Conservation (phyloP, 2,113 vertebrate genomes). For the Leptobrachium leishanense region DNA sequence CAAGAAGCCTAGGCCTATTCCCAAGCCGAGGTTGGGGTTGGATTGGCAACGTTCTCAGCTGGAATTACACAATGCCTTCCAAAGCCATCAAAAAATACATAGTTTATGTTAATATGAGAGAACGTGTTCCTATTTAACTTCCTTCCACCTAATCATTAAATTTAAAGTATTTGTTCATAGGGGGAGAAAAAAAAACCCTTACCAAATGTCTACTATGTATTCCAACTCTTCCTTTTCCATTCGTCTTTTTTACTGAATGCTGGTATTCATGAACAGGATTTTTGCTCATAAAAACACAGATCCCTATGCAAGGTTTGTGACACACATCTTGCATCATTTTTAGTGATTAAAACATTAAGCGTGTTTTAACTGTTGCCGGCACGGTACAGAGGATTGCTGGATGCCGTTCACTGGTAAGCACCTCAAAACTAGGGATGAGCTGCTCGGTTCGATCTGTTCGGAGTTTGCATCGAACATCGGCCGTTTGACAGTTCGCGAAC, state of each 20-base stretch:
- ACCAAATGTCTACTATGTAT: too few species aligned
- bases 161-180: not conserved
- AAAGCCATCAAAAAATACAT: conserved; percentile 9
- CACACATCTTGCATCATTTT: conserved; percentile 50
- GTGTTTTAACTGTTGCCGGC: too few species aligned
- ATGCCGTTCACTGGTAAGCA: too few species aligned
- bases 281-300: conserved; percentile 40
- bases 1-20: not conserved
- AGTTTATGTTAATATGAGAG: not conserved
- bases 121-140: not conserved
- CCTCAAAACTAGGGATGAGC: too few species aligned
- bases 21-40: not conserved
- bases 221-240: too few species aligned
- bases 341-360: conserved; percentile 33
- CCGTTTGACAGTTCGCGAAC: too few species aligned
- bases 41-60: not conserved
- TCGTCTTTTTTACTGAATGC: not conserved
- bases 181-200: too few species aligned
- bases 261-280: not conserved
- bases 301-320: conserved; percentile 39
- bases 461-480: too few species aligned
- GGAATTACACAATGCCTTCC: not conserved
- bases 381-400: too few species aligned
- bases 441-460: too few species aligned
- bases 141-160: not conserved